Percentiles rank a stretch among this genome's conserved stretches.
These are phyloP conservation scores for Alloplasta piceator DNA, from an alignment of 2,888 invertebrate genomes.

Conservation along the genomic window DNA sequence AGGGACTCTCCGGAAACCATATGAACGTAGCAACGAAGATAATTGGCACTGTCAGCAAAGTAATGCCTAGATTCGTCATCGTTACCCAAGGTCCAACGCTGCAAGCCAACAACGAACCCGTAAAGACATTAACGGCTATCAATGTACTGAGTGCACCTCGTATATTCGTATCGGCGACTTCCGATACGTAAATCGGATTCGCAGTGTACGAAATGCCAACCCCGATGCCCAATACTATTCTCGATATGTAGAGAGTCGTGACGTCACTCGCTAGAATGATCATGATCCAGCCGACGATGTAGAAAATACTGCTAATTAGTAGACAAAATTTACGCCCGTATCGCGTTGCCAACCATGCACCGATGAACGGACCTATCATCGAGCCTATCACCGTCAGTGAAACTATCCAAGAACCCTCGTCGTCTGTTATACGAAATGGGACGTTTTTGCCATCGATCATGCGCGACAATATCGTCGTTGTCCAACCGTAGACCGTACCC, in stretches of 20 bases:
- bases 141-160: constrained; percentile 80
- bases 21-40: constrained; percentile 76
- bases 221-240: constrained; percentile 78
- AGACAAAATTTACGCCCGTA: constrained; percentile 79
- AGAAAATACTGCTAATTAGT: constrained; percentile 79
- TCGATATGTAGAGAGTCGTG: constrained; percentile 74
- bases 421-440: constrained; percentile 74
- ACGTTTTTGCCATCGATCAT: constrained; percentile 70
- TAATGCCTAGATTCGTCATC: constrained; percentile 69
- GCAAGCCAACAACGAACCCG: constrained; percentile 79
- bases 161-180: constrained; percentile 79
- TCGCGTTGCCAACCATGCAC: constrained; percentile 77
- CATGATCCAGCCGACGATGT: constrained; percentile 79
- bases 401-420: constrained; percentile 80
- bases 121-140: constrained; percentile 81
- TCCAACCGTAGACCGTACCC: constrained; percentile 82
- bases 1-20: constrained; percentile 81
- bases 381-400: constrained; percentile 80
- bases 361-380: constrained; percentile 80
- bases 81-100: constrained; percentile 78
- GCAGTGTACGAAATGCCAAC: constrained; percentile 81
- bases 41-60: constrained; percentile 74
- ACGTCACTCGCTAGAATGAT: constrained; percentile 76
- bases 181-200: constrained; percentile 81
- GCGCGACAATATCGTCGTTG: constrained; percentile 76